These are phyloP conservation scores for Pterobdella sp. DNA, from an alignment of 2,888 invertebrate genomes.

Conservation along the genomic window DNA sequence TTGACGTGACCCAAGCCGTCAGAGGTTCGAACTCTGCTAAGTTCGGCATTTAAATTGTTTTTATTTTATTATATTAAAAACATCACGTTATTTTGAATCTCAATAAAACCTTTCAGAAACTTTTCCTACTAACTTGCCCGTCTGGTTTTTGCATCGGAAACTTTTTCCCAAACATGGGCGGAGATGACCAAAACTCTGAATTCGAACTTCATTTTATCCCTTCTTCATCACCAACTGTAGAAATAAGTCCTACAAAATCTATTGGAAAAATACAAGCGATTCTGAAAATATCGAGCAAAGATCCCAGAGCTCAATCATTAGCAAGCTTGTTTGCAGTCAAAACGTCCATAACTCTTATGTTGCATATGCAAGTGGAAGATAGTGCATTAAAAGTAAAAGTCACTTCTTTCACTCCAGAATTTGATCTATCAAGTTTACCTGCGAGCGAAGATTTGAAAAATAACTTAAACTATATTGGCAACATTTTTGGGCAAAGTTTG, in stretches of 20 bases:
- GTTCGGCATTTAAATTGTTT: no score
- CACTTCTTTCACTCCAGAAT: not conserved
- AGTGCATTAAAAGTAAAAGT: not conserved
- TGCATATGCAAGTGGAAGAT: not conserved
- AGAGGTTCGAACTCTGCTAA: no score
- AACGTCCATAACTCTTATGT: not conserved
- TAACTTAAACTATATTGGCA: not conserved
- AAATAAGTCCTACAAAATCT: not conserved
- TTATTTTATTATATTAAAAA: not conserved
- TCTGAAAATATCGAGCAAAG: not conserved
- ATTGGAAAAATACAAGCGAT: not conserved
- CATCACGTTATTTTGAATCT: not conserved
- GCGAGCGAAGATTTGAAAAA: not conserved
- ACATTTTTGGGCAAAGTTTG: not conserved
- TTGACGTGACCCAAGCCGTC: no score
- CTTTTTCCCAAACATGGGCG: not conserved
- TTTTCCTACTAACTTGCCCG: no score
- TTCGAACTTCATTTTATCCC: slow-evolving; percentile 11
- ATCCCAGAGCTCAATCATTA: not conserved
- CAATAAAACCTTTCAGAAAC: not conserved
- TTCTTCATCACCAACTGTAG: not conserved
- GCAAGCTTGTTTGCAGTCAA: slow-evolving; percentile 9
- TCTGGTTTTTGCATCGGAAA: slow-evolving; percentile 2
- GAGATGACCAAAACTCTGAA: not conserved
- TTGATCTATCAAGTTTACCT: not conserved